These are phyloP conservation scores for Regulus satrapa DNA, from an alignment of 2,113 vertebrate species.

Conservation along the genomic window DNA sequence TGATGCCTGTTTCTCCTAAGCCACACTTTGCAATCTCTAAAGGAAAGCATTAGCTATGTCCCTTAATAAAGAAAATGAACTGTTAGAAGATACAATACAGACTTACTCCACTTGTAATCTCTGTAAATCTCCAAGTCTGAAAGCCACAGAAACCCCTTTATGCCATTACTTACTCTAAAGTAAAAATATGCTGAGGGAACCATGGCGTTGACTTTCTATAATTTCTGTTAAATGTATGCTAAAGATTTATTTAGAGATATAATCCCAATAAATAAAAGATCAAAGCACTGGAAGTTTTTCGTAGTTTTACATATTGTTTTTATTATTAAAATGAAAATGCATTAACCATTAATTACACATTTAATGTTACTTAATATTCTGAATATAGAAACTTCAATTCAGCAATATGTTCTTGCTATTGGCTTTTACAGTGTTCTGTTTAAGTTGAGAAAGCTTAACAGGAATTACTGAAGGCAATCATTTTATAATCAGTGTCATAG, in stretches of 20 bases:
- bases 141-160: not conserved
- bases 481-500: not conserved
- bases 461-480: not conserved
- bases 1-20: not conserved
- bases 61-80: not conserved
- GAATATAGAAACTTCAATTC: not conserved
- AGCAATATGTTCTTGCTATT: not conserved
- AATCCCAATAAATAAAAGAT: not conserved
- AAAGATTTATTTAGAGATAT: not conserved
- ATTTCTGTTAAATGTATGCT: not conserved
- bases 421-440: not conserved
- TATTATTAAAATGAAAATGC: not conserved
- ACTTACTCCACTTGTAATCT: not conserved
- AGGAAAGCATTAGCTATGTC: not conserved
- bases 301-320: not conserved
- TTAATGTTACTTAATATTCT: not conserved
- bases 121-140: not conserved
- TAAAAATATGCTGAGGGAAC: not conserved
- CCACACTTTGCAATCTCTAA: not conserved
- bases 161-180: not conserved
- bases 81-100: not conserved
- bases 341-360: not conserved
- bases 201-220: not conserved
- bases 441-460: not conserved
- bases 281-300: not conserved